Conservation (phyloP, 2,113 vertebrate species). For the Hyperoodon ampullatus region DNA sequence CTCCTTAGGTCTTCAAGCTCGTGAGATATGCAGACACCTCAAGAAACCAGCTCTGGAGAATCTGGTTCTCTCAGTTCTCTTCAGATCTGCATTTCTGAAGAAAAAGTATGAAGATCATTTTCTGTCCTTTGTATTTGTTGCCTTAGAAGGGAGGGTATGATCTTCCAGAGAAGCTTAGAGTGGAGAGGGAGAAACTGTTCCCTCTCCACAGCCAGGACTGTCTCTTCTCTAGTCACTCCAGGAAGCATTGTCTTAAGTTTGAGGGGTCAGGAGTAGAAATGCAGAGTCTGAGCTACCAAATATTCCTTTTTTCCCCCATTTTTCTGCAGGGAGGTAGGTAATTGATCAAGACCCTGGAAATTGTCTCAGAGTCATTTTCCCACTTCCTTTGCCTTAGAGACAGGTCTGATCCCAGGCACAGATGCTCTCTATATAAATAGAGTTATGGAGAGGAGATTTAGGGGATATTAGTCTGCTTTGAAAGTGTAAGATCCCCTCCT, state of each 20-base stretch:
- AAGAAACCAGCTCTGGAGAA: slow-evolving; percentile 64
- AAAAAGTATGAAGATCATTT: slow-evolving; percentile 64
- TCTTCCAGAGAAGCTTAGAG: not conserved
- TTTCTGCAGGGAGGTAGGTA: not conserved
- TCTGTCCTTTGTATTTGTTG: not conserved
- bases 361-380: not conserved
- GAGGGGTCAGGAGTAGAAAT: not conserved
- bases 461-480: not conserved
- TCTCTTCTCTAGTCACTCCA: not conserved
- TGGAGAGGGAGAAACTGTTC: not conserved
- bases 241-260: not conserved
- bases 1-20: slow-evolving; percentile 63
- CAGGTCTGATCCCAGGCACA: not conserved
- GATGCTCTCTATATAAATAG: not conserved
- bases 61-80: slow-evolving; percentile 70
- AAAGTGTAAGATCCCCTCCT: not conserved
- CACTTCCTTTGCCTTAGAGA: not conserved
- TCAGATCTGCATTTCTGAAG: slow-evolving; percentile 70
- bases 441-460: not conserved
- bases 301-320: not conserved
- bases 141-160: not conserved
- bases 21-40: slow-evolving; percentile 49
- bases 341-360: not conserved
- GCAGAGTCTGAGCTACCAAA: not conserved
- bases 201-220: not conserved